Percentiles rank a stretch among this genome's conserved stretches.
Conservation (phyloP, 2,888 invertebrate genomes). For the Drosophila vallismaia region DNA sequence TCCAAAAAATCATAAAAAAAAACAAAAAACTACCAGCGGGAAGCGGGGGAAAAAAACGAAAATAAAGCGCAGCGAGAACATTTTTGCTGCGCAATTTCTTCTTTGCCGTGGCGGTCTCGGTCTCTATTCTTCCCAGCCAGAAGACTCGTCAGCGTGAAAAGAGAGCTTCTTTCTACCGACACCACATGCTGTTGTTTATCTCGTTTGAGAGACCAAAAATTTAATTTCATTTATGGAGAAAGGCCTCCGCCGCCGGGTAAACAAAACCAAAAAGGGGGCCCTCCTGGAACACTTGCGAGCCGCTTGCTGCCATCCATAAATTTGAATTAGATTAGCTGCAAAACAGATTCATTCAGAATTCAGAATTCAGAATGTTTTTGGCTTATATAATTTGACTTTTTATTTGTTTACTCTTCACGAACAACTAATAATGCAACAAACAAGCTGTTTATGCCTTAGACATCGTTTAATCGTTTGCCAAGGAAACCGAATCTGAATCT, state of each 20-base stretch:
- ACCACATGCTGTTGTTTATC: slow-evolving; percentile 32
- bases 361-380: neutral
- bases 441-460: slow-evolving; percentile 16
- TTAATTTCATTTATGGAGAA: slow-evolving; percentile 4
- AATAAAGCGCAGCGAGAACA: slow-evolving; percentile 43
- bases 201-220: slow-evolving; percentile 14
- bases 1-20: slow-evolving; percentile 27
- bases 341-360: slow-evolving; percentile 28
- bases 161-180: slow-evolving; percentile 4
- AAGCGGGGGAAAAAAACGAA: slow-evolving; percentile 45
- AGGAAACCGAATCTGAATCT: slow-evolving; percentile 55
- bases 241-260: neutral
- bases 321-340: slow-evolving; percentile 36
- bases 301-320: slow-evolving; percentile 22
- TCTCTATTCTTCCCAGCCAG: slow-evolving; percentile 7
- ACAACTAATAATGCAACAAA: slow-evolving; percentile 1
- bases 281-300: slow-evolving; percentile 30
- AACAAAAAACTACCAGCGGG: slow-evolving; percentile 8
- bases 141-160: slow-evolving; percentile 2
- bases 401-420: slow-evolving; percentile 41
- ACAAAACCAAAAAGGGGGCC: slow-evolving; percentile 3
- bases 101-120: slow-evolving; percentile 22
- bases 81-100: slow-evolving; percentile 70
- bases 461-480: neutral
- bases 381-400: slow-evolving; percentile 1